Base-by-base conservation (phyloP, 2,888 invertebrate genomes). In the Lapara coniferarum region DNA sequence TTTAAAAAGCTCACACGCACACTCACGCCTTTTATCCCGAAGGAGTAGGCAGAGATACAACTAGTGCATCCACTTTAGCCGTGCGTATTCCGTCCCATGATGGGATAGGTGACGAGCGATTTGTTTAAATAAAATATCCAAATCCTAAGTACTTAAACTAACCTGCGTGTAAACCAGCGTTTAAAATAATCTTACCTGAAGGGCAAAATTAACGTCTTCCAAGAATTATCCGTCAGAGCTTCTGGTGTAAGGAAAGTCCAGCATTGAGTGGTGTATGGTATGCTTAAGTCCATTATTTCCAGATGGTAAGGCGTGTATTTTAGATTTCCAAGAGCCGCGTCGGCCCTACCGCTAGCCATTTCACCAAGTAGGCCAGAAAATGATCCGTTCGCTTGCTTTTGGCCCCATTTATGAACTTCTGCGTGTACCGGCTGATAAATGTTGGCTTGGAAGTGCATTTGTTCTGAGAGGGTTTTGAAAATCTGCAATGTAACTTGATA, bases 171-270 rank as follows among this genome's bases (percentile, higher is more conserved):
- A 37, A 37, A 37, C 56, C 56, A 16, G 14, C 25, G 12, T 56
- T 19, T 10, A 19, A 56, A 16, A 12, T 10, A 56, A 1, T 25
- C 89, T 87, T 91, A 96, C 97, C 95, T 96, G 81, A 97, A 97
- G 0, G 97, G 97, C 75, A 97, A 89, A 79, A 97, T 96, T 10
- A 98, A 91, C 0, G 97, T 96, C 85, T 96, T 96, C 97, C 97
- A 97, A 0, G 97, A 97, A 79, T 97, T 97, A 82, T 97, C 97
- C 1, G 95, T 95, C 19, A 96, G 90, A 0, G 97, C 95, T 87
- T 97, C 97, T 0, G 97, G 97, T 0, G 97, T 97, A 19, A 98
- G 85, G 81, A 98, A 98, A 0, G 97, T 97, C 78, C 97, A 94
- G 80, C 97, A 98, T 82, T 97, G 97, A 0, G 96, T 95, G n/a